Percentiles rank a stretch among this genome's conserved stretches.
These are phyloP conservation scores for Ferrisia virgata DNA, from an alignment of 2,888 invertebrate genomes.

Conservation along the genomic window DNA sequence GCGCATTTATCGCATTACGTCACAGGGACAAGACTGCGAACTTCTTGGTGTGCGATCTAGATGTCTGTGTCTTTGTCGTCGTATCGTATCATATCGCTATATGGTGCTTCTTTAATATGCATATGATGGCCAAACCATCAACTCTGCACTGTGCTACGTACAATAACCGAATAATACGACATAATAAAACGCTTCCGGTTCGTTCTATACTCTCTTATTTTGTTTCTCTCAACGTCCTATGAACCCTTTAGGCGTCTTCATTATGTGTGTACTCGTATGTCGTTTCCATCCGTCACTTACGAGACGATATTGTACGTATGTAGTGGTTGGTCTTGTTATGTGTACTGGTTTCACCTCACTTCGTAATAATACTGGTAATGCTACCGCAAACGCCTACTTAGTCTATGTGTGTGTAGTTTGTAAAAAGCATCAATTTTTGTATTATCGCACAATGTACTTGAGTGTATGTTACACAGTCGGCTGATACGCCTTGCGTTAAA, in stretches of 20 bases:
- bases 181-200: background rate
- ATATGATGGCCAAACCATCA: background rate
- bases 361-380: background rate
- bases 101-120: background rate
- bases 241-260: background rate
- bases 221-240: background rate
- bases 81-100: background rate
- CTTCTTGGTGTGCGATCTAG: too few species aligned
- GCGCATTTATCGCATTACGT: background rate
- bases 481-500: background rate
- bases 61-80: background rate
- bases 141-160: background rate
- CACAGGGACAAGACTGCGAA: background rate
- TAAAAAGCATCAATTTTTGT: background rate
- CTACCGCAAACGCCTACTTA: background rate
- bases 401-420: too few species aligned
- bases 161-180: background rate
- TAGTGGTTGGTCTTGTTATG: too few species aligned
- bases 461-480: background rate
- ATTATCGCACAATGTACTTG: background rate
- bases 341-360: too few species aligned
- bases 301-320: background rate
- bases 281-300: background rate
- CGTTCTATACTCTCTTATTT: too few species aligned
- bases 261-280: background rate